A percentile compares a stretch with the other conserved stretches of the same genome.
Conservation (phyloP, 1,140 invertebrate genomes). For the Antheraea pernyi region DNA sequence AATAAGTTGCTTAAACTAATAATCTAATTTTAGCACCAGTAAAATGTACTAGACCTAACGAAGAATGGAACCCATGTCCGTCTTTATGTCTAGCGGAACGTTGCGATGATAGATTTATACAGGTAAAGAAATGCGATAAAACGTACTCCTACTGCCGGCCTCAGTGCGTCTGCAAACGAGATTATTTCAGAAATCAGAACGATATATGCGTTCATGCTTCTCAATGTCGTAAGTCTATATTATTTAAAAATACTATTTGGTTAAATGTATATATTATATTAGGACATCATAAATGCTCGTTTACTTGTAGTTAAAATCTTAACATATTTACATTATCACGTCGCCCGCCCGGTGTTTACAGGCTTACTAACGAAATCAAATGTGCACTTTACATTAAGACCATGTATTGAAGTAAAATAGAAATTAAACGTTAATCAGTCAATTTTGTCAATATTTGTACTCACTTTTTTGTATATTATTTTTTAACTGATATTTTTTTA, state of each 20-base stretch:
- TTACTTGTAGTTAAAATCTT: too few species aligned
- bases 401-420: too few species aligned
- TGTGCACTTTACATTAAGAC: too few species aligned
- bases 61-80: slow-evolving; percentile 35
- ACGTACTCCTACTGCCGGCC: slow-evolving; percentile 21
- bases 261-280: neutral
- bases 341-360: too few species aligned
- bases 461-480: too few species aligned
- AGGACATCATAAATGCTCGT: neutral
- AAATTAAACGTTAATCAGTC: too few species aligned
- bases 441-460: too few species aligned
- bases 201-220: slow-evolving; percentile 31
- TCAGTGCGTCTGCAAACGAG: slow-evolving; percentile 36
- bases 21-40: slow-evolving; percentile 24
- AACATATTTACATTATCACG: too few species aligned
- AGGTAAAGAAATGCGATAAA: neutral
- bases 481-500: too few species aligned
- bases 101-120: slow-evolving; percentile 27
- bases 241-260: neutral
- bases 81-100: slow-evolving; percentile 33
- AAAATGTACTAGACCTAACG: slow-evolving; percentile 42
- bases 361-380: too few species aligned
- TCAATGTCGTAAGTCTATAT: slow-evolving; percentile 7
- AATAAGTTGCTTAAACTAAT: too few species aligned
- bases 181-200: slow-evolving; percentile 31